Evolutionary conservation across 1,140 invertebrate species (phyloP), one percentile per base, ranked within the genome.

Genomic region (Drosophila ananassae): DNA sequence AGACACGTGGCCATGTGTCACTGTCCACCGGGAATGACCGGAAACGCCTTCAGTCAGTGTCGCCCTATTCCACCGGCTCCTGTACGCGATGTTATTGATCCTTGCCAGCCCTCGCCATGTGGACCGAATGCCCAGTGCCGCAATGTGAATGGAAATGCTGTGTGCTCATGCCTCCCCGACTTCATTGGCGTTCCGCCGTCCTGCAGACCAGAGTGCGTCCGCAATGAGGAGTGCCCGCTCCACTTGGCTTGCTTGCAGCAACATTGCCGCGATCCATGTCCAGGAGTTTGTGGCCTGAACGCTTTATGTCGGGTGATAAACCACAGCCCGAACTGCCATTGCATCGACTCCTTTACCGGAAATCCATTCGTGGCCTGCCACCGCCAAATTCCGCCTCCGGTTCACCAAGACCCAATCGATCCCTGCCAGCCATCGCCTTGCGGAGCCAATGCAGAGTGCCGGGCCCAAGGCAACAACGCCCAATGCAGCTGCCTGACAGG

Each of bases 221-320:
- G 92, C 62, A 94, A 93, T 75, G 92, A 92, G 10, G 94, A 94
- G 80, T 94, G 94, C 79, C 84, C 93, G 7, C 80, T 93, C 12
- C 92, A 93, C 72, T 69, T 92, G 61, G 93, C 94, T 13, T 94
- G 94, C 76, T 73, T 93, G 9, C 93, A 93, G 72, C 93, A 93
- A 63, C 94, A 94, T 84, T 95, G 94, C 66, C 90, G 91, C 37
- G 94, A 95, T 91, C 94, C 94, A 3, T 94, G 93, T 76, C 92
- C 93, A 2, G 93, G 93, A 2, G 93, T 93, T 0, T 93, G 91
- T 56, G 91, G 96, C n/a, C 72, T 94, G 4, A 96, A 96, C 79
- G 96, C 97, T 1, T 93, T 95, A 50, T 98, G 97, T 75, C 93
- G 95, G 73, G 96, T 97, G 2, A 93, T 97, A 1, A 97, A 96